Base-by-base conservation (phyloP, 2,797 vertebrate species). In the Xerus rutilus region DNA sequence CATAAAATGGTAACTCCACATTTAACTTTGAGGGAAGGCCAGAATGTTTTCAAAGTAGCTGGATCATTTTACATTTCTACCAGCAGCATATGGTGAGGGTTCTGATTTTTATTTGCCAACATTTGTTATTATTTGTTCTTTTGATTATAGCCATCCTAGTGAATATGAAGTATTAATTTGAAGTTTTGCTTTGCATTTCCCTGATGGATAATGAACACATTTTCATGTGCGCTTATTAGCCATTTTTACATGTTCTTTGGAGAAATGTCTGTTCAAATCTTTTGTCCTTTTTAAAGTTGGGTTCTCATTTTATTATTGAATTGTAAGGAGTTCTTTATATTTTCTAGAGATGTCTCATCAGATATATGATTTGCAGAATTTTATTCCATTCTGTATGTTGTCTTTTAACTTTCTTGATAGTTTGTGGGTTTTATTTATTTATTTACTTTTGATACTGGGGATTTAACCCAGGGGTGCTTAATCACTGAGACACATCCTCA, bases 321-420 rank as follows among this genome's bases (percentile, higher is more conserved):
- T 73, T 93, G 15, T 77, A 92, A 77, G 54, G 54, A 49, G 5
- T 67, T 39, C 20, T 92, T 95, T 86, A 17, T 77, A 25, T 94
- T 86, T 81, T 83, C 65, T 91, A 70, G 72, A 76, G 65, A 49
- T 3, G 18, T 92, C 35, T 76, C 35, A 39, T 79, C 8, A 87
- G 45, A 70, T 79, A 79, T 2, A 43, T 86, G n/a, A 47, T 93
- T 86, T 93, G 45, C 39, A 89, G 77, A 32, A 30, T 25, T 43
- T 49, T 77, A 11, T 67, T 9, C 2, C 35, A 23, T 39, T 39
- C 39, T 39, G 39, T 82, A 17, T 62, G 21, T 85, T 91, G 21
- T 64, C 30, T 67, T 88, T 92, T 77, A 39, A 78, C 32, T 91
- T 64, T 93, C 45, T 93, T 83, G 54, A 43, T 57, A 35, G n/a